phyloP scores from a whole-genome alignment of 2,113 vertebrate species.

The Sinosuthora webbiana region DNA sequence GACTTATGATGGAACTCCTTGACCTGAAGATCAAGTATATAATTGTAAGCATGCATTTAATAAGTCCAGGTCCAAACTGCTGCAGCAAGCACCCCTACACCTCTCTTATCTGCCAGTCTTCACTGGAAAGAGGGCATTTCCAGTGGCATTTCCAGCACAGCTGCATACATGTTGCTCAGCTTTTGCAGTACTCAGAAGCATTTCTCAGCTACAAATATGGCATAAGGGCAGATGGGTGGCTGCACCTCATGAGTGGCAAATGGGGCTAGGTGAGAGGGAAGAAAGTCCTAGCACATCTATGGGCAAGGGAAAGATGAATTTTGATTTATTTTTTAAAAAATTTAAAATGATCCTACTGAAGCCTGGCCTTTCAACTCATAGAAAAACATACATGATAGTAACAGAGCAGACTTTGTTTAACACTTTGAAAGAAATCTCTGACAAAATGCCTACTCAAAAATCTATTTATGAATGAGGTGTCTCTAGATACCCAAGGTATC shows the following conservation, averaged over 20 bases:
- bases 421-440: background rate
- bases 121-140: background rate
- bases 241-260: background rate
- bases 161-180: accelerated
- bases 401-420: background rate
- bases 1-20: background rate
- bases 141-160: background rate
- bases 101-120: background rate
- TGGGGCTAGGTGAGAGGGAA: background rate
- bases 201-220: background rate
- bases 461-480: background rate
- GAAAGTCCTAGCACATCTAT: background rate
- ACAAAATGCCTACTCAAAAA: background rate
- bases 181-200: background rate
- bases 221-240: background rate
- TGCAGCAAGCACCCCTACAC: background rate
- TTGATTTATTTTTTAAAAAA: background rate
- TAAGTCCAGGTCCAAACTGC: background rate
- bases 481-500: background rate
- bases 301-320: background rate
- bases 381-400: background rate
- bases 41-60: background rate
- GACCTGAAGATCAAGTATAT: background rate
- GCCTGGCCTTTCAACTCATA: background rate
- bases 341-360: background rate